Evolutionary conservation across 2,888 invertebrate species (phyloP).

Genomic region (Lycophotia porphyrea): DNA sequence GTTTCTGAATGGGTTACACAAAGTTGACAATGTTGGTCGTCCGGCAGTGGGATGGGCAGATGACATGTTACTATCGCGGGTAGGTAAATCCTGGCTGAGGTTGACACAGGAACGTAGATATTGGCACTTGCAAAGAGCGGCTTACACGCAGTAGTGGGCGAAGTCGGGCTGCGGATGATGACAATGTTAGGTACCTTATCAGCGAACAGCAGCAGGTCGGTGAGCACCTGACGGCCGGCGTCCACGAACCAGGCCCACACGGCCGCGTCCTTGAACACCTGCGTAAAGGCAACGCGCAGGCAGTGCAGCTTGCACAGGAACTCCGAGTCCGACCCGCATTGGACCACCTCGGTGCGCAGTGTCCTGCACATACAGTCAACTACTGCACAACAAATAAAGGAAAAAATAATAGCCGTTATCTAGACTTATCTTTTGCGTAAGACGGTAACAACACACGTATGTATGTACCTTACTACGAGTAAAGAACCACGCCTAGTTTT

Average conservation of each 20-base stretch:
- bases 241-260: slow-evolving; percentile 96
- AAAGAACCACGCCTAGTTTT: background rate
- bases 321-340: slow-evolving; percentile 97
- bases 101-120: background rate
- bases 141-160: background rate
- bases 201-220: slow-evolving; percentile 96
- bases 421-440: too few relatives aligned
- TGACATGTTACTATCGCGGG: background rate
- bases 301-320: slow-evolving; percentile 99
- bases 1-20: background rate
- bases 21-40: background rate
- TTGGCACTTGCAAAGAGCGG: background rate
- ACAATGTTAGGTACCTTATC: slow-evolving; percentile 91
- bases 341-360: slow-evolving; percentile 96
- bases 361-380: slow-evolving; percentile 85
- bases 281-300: slow-evolving; percentile 96
- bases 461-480: too few relatives aligned
- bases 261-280: slow-evolving; percentile 92
- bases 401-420: background rate
- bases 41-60: background rate
- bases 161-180: background rate
- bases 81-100: background rate
- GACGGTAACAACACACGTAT: background rate
- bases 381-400: background rate
- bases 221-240: slow-evolving; percentile 96